phyloP scores from a whole-genome alignment of 2,113 vertebrate species.

The Takifugu flavidus region DNA sequence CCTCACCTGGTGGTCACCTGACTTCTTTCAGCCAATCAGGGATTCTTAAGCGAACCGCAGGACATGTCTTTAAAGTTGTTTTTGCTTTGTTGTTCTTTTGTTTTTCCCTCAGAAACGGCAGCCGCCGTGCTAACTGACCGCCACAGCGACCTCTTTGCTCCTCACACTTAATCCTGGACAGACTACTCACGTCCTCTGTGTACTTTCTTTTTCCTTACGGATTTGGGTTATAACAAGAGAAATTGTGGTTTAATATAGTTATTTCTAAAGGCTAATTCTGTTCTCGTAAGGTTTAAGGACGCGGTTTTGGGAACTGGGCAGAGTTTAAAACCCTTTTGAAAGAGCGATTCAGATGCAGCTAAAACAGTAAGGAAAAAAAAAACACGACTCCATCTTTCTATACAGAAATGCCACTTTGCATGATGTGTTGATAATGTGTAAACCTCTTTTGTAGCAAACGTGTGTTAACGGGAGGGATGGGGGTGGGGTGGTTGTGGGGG shows the following conservation, averaged over 20 bases:
- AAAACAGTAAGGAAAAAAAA: slow-evolving; percentile 47
- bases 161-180: slow-evolving; percentile 57
- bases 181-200: slow-evolving; percentile 56
- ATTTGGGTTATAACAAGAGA: slow-evolving; percentile 63
- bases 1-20: slow-evolving; percentile 79
- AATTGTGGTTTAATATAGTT: slow-evolving; percentile 66
- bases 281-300: slow-evolving; percentile 37
- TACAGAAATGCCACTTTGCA: slow-evolving; percentile 77
- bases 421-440: slow-evolving; percentile 75
- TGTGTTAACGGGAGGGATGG: slow-evolving; percentile 40
- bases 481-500: slow-evolving; percentile 36
- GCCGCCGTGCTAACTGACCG: slow-evolving; percentile 50
- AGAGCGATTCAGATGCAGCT: slow-evolving; percentile 51
- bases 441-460: slow-evolving; percentile 75
- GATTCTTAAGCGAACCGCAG: slow-evolving; percentile 77
- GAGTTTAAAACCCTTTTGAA: slow-evolving; percentile 31
- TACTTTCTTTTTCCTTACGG: slow-evolving; percentile 36
- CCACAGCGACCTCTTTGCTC: slow-evolving; percentile 47
- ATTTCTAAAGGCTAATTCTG: slow-evolving; percentile 63
- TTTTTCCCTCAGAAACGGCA: slow-evolving; percentile 62
- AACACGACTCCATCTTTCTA: slow-evolving; percentile 75
- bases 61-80: slow-evolving; percentile 63
- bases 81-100: slow-evolving; percentile 24
- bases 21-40: slow-evolving; percentile 82
- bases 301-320: slow-evolving; percentile 45